Percentiles rank a stretch among this genome's conserved stretches.
phyloP scores from a whole-genome alignment of 2,113 vertebrate species.

The Anolis carolinensis region DNA sequence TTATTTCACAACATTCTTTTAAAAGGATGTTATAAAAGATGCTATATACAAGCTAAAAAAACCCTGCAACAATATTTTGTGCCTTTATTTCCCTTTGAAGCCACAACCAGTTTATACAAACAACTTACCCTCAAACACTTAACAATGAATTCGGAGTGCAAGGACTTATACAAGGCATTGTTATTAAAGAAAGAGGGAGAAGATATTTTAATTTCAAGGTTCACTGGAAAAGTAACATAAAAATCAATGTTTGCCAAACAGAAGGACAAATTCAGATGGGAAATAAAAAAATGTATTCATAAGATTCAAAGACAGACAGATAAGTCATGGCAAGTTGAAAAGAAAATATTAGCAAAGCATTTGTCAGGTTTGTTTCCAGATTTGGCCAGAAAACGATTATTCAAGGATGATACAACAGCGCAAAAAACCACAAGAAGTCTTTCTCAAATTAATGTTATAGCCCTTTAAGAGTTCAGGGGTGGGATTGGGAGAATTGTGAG shows the following conservation, averaged over 20 bases:
- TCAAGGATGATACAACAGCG: slow-evolving; percentile 36
- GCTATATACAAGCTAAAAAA: slow-evolving; percentile 21
- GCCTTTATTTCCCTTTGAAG: slow-evolving; percentile 59
- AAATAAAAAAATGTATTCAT: slow-evolving; percentile 65
- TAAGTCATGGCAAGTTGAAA: slow-evolving; percentile 61
- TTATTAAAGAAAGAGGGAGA: slow-evolving; percentile 34
- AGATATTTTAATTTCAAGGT: slow-evolving; percentile 76
- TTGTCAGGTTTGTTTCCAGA: slow-evolving; percentile 51
- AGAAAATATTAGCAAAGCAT: slow-evolving; percentile 36
- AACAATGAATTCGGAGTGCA: slow-evolving; percentile 58
- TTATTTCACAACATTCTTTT: not conserved
- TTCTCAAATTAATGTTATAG: slow-evolving; percentile 48
- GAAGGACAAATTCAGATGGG: slow-evolving; percentile 68
- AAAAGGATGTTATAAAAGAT: slow-evolving; percentile 32
- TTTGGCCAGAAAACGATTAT: slow-evolving; percentile 53
- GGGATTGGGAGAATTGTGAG: slow-evolving; percentile 21
- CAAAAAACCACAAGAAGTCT: slow-evolving; percentile 6
- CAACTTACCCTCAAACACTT: slow-evolving; percentile 48
- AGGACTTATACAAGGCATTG: slow-evolving; percentile 47
- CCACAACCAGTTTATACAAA: slow-evolving; percentile 58
- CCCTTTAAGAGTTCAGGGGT: slow-evolving; percentile 46
- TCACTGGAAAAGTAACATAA: slow-evolving; percentile 66
- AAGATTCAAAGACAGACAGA: slow-evolving; percentile 56
- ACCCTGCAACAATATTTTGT: slow-evolving; percentile 25
- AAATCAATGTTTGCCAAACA: slow-evolving; percentile 70